Percentiles rank a stretch among this genome's conserved stretches.
These are phyloP conservation scores for Synergus umbraculus DNA, from an alignment of 2,888 invertebrate species.

Conservation along the genomic window DNA sequence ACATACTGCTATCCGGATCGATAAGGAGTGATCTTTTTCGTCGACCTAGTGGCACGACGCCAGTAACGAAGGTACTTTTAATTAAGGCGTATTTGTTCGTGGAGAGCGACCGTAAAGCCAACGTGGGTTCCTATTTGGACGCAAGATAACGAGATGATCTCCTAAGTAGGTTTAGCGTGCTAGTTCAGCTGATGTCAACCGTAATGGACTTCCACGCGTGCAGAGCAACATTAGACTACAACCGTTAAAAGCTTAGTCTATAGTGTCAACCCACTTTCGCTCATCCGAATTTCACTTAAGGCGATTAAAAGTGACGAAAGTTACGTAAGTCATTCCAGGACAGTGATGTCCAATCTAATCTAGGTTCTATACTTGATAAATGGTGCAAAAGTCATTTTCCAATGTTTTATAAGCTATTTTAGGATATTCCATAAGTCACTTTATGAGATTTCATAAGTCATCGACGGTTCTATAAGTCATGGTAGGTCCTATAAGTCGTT, in stretches of 20 bases:
- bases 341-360: too few relatives aligned
- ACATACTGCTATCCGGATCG: neutral
- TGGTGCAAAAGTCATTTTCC: too few relatives aligned
- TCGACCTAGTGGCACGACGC: neutral
- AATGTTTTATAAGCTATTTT: too few relatives aligned
- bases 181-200: slow-evolving; percentile 23
- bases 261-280: slow-evolving; percentile 25
- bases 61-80: slow-evolving; percentile 26
- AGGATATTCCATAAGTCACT: too few relatives aligned
- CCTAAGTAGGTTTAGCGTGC: slow-evolving; percentile 27
- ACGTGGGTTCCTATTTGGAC: slow-evolving; percentile 15
- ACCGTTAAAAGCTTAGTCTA: slow-evolving; percentile 22
- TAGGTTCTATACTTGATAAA: too few relatives aligned
- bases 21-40: neutral
- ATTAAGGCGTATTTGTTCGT: slow-evolving; percentile 22
- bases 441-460: too few relatives aligned
- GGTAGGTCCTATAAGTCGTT: too few relatives aligned
- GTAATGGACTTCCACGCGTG: slow-evolving; percentile 37
- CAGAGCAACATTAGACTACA: slow-evolving; percentile 1
- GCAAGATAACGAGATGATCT: slow-evolving; percentile 32
- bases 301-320: neutral
- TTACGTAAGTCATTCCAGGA: neutral
- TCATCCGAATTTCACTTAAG: neutral
- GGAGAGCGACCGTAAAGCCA: slow-evolving; percentile 1
- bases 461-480: too few relatives aligned